Percentiles rank a stretch among this genome's conserved stretches.
phyloP scores from a whole-genome alignment of 2,113 vertebrate genomes.

The Rhadina sibilatrix region DNA sequence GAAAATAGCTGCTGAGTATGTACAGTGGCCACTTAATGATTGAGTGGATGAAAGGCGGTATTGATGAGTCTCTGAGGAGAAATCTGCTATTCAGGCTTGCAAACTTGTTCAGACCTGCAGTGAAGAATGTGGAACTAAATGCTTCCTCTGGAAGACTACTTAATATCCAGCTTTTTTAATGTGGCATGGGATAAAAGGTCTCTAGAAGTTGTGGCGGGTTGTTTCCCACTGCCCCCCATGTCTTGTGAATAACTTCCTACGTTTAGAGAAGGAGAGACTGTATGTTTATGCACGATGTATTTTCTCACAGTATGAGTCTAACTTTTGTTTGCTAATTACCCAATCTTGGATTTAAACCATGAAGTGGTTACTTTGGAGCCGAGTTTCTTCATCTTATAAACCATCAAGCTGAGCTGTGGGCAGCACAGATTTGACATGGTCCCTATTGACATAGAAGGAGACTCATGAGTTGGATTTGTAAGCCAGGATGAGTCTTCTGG shows the following conservation, averaged over 20 bases:
- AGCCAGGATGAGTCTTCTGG: background rate
- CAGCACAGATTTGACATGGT: background rate
- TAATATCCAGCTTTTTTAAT: background rate
- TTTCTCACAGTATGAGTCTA: constrained; percentile 27
- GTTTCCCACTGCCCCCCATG: fast-evolving
- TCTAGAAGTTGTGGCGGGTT: background rate
- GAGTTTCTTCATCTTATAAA: background rate
- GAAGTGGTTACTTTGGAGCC: background rate
- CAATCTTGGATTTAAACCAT: constrained; percentile 4
- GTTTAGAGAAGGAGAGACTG: constrained; percentile 9
- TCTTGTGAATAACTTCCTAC: constrained; percentile 13
- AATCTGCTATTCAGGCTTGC: constrained; percentile 24
- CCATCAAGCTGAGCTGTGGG: background rate
- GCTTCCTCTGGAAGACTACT: constrained; percentile 21
- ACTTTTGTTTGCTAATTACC: constrained; percentile 43
- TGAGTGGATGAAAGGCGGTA: constrained; percentile 19
- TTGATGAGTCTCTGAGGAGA: constrained; percentile 63
- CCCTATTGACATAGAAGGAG: background rate
- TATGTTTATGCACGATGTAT: constrained; percentile 34
- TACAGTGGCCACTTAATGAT: constrained; percentile 25
- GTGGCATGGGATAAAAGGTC: constrained; percentile 1
- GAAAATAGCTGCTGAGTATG: constrained; percentile 19
- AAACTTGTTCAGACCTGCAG: constrained; percentile 50
- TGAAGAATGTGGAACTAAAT: constrained; percentile 22
- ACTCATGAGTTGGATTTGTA: background rate